Evolutionary conservation across 1,140 invertebrate species (phyloP), one percentile per base, ranked within the genome.

Genomic region (Drosophila lacertosa): DNA sequence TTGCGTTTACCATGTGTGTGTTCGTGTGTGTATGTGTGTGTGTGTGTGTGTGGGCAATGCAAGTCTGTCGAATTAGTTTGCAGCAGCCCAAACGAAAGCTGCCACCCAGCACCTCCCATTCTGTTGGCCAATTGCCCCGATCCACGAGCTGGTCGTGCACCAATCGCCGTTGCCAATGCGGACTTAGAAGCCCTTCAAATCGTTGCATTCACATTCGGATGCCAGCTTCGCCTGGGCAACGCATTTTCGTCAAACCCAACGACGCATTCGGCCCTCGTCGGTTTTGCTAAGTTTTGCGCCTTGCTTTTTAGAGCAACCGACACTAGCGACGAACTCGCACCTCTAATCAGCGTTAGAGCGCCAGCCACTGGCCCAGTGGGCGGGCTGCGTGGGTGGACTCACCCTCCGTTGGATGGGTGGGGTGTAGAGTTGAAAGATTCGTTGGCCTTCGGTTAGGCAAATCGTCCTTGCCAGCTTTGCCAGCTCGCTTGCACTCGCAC

Each of bases 121-220:
- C n/a, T 2, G 18, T 42, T 22, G 50, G 11, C 9, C 33, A 29
- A 29, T 29, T 29, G 26, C 5, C 35, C 24, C 15, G 47, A 55
- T 50, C 58, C 42, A 55, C 47, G 50, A 71, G 26, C 39, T 47
- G 60, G 7, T 88, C 82, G 67, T 88, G 77, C 50, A 60, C 81
- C 81, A 84, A 84, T 84, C 81, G 75, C 45, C 37, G 73, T 20
- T 63, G 64, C 60, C 77, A 78, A 65, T 75, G 81, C 42, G 50
- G 62, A 72, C 71, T 88, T 88, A 88, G 82, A 88, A 88, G 71
- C 74, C 74, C 70, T 88, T 86, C 82, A 86, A 86, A 88, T 82
- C 78, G 81, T 86, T 84, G 81, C 81, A 86, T 86, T 37, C 77
- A 69, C 76, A 76, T 67, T 77, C 69, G 82, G 74, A 32, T 35